Evolutionary conservation across 2,888 invertebrate species (phyloP), one percentile per base, ranked within the genome.

Genomic region (Stegana nigrithorax): DNA sequence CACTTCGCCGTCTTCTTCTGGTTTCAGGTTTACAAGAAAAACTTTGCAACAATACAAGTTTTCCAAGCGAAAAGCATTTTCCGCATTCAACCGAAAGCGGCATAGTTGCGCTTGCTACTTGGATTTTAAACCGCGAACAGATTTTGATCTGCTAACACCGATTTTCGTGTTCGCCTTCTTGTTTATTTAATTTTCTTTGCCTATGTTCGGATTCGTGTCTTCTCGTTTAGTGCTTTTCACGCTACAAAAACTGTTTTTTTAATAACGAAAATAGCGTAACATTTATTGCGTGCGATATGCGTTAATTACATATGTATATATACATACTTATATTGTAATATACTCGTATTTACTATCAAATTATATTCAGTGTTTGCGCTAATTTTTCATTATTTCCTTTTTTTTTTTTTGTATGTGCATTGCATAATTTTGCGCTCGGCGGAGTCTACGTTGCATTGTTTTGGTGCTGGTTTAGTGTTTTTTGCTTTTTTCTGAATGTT

Each of bases 21-120:
- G 71, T 76, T 72, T 76, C 75, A 75, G 78, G 75, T 75, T 75
- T 75, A 63, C 70, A 78, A 77, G 67, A 70, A 74, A 76, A 72
- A n/a, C n/a, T n/a, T n/a, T n/a, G 69, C 74, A 69, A 69, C 63
- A 53, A 66, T 69, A 59, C 64, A 66, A 36, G 42, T 62, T 60
- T 62, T 60, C 19, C 65, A 67, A 69, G 66, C 72, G 45, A 36
- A 59, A 51, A 56, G 53, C 62, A 63, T 78, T 78, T 78, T 60
- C 75, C 75, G 75, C 75, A 77, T 75, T 76, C 26, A 70, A 70
- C 60, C n/a, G n/a, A n/a, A n/a, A n/a, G n/a, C n/a, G n/a, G n/a
- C n/a, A n/a, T n/a, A n/a, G n/a, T n/a, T n/a, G n/a, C n/a, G n/a
- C 14, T 8, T 36, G 39, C 39, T n/a, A 17, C 39, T 55, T 19